These are phyloP conservation scores for Psittacus erithacus DNA, from an alignment of 2,113 vertebrate species.

Conservation along the genomic window DNA sequence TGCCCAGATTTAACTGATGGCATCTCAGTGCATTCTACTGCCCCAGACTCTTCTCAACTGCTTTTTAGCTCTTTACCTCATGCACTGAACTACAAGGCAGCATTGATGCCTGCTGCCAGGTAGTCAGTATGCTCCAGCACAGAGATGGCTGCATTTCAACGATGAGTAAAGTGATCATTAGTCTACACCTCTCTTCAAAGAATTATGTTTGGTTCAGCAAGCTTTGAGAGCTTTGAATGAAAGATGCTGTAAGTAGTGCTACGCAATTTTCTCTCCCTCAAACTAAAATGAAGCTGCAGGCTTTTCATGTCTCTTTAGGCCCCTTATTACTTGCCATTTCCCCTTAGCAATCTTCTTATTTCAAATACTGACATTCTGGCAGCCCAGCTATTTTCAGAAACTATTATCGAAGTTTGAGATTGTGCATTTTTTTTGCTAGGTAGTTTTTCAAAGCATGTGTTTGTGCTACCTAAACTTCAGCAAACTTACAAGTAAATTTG, in stretches of 20 bases:
- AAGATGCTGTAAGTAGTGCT: constrained; percentile 41
- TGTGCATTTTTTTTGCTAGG: not conserved
- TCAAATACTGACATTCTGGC: constrained; percentile 18
- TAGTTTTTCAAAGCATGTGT: not conserved
- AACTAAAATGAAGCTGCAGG: constrained; percentile 13
- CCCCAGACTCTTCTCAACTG: not conserved
- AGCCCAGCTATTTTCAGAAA: constrained; percentile 34
- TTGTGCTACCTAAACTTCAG: not conserved
- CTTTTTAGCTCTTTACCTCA: not conserved
- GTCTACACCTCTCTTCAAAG: constrained; percentile 35
- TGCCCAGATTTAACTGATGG: not conserved
- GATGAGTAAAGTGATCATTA: constrained; percentile 25
- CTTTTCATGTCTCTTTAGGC: constrained; percentile 45
- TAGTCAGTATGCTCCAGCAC: not conserved
- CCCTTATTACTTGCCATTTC: constrained; percentile 42
- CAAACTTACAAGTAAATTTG: not conserved
- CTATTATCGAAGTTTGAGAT: constrained; percentile 41
- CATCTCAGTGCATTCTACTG: not conserved
- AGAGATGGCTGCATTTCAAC: not conserved
- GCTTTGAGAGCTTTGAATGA: constrained; percentile 54
- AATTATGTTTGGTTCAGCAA: constrained; percentile 61
- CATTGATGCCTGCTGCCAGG: not conserved
- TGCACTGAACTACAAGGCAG: rapidly evolving
- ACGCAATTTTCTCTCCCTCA: constrained; percentile 59
- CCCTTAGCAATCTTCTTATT: constrained; percentile 22